These are phyloP conservation scores for Agrochola circellaris DNA, from an alignment of 2,888 invertebrate genomes.

Conservation along the genomic window DNA sequence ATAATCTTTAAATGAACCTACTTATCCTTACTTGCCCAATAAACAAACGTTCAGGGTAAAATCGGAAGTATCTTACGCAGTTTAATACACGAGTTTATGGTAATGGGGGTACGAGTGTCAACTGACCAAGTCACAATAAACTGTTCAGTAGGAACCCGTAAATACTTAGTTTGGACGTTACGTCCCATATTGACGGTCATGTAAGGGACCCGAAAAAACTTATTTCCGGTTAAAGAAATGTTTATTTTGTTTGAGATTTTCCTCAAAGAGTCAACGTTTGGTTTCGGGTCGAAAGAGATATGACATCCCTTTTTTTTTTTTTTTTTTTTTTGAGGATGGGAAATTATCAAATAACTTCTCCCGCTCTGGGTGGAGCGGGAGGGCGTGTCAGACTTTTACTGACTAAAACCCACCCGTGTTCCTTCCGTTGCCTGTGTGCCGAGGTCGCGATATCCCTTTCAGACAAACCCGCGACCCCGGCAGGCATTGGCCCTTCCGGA, in stretches of 20 bases:
- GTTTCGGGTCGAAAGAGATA: conserved; percentile 3
- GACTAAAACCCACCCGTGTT: too few relatives aligned
- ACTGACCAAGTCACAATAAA: conserved; percentile 44
- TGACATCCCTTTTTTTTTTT: neutral
- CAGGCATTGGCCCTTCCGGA: too few relatives aligned
- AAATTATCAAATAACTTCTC: too few relatives aligned
- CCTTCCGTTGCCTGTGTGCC: too few relatives aligned
- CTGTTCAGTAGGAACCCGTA: conserved; percentile 27
- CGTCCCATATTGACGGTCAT: conserved; percentile 30
- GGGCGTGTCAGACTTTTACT: too few relatives aligned
- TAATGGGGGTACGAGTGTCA: conserved; percentile 24
- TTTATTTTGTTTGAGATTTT: conserved; percentile 47
- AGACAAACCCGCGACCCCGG: too few relatives aligned
- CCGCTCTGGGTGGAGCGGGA: too few relatives aligned
- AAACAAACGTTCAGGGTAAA: neutral
- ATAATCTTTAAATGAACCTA: neutral
- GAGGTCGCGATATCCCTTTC: too few relatives aligned
- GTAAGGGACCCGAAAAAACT: conserved; percentile 35
- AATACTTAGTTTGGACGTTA: conserved; percentile 28
- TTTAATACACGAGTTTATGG: conserved; percentile 38
- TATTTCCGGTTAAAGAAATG: conserved; percentile 37
- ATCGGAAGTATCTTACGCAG: conserved; percentile 22
- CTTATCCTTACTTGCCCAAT: neutral
- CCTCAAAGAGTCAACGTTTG: neutral
- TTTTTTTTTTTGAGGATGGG: too few relatives aligned